Evolutionary conservation across 2,113 vertebrate species (phyloP), one percentile per base, ranked within the genome.

Genomic region (Tichodroma muraria): DNA sequence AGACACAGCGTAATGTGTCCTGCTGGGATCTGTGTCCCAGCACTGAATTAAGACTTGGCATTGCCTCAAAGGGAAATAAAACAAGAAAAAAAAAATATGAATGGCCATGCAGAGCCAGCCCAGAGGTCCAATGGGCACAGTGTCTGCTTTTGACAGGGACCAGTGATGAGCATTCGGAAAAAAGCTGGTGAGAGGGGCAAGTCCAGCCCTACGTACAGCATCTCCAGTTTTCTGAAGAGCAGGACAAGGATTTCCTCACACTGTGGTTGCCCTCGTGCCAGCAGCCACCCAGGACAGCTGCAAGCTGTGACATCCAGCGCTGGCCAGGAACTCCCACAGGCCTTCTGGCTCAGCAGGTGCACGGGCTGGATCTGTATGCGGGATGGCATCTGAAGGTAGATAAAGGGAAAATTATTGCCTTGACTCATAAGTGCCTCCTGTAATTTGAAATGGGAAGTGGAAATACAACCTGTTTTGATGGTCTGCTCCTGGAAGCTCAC

Each of bases 391-490:
- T 52, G 56, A 52, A 80, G 82, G 52, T 2, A 91, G 90, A 88
- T 95, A 94, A 90, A 66, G 75, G 87, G 75, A 72, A 80, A 93
- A 95, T 96, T 24, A 90, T 21, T 94, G 71, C 80, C 72, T 91
- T 95, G 94, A 93, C 80, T 95, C 92, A 86, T 10, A 50, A 71
- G 52, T 93, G 57, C 78, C 84, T 65, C 80, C 88, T 85, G 89
- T 93, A 94, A 96, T 93, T 90, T 78, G 80, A 92, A 94, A 93
- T 94, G 84, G 88, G 96, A 97, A 96, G 93, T 96, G 86, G 96
- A 93, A 90, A 80, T 50, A 30, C 1, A 88, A 83, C 96, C 71
- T 94, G 92, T 90, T 96, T 52, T 88, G 84, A 90, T 89, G 77
- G 80, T 52, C 73, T 97, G 93, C 83, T 92, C 95, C 89, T 96